A percentile compares a stretch with the other conserved stretches of the same genome.
These are phyloP conservation scores for Littorina saxatilis DNA, from an alignment of 1,140 invertebrate species.

Conservation along the genomic window DNA sequence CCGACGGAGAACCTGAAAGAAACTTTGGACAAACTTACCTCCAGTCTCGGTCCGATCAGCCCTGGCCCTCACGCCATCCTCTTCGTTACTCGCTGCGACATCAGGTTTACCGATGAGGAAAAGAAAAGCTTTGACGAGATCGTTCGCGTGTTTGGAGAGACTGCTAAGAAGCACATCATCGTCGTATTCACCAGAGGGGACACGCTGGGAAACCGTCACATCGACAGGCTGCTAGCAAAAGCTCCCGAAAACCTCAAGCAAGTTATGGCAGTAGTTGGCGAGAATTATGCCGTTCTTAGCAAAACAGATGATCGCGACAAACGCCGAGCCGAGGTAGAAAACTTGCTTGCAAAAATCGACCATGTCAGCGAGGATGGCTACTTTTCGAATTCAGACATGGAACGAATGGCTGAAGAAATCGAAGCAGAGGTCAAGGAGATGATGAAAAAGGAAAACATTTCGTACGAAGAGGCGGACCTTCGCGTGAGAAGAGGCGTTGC, in stretches of 20 bases:
- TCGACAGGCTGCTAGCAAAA: background rate
- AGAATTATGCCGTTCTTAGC: background rate
- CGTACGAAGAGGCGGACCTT: too few species aligned
- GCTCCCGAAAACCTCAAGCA: background rate
- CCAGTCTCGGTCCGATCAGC: background rate
- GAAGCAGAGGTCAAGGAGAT: too few species aligned
- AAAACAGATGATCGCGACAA: background rate
- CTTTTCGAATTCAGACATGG: too few species aligned
- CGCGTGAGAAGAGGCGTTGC: too few species aligned
- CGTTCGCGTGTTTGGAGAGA: background rate
- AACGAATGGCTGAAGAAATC: too few species aligned
- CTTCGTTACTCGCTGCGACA: constrained; percentile 12
- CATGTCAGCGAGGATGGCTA: background rate
- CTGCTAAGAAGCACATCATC: background rate
- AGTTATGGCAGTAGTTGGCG: background rate
- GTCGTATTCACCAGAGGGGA: background rate
- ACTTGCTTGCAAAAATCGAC: background rate
- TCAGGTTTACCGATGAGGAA: constrained; percentile 19
- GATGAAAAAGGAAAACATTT: too few species aligned
- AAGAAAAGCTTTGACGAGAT: background rate
- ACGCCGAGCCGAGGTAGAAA: background rate
- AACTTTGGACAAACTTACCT: background rate
- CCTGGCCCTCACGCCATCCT: constrained; percentile 28
- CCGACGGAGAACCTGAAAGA: background rate
- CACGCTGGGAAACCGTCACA: background rate